phyloP scores from a whole-genome alignment of 2,888 invertebrate species.

The Mimumesa dahlbomi region DNA sequence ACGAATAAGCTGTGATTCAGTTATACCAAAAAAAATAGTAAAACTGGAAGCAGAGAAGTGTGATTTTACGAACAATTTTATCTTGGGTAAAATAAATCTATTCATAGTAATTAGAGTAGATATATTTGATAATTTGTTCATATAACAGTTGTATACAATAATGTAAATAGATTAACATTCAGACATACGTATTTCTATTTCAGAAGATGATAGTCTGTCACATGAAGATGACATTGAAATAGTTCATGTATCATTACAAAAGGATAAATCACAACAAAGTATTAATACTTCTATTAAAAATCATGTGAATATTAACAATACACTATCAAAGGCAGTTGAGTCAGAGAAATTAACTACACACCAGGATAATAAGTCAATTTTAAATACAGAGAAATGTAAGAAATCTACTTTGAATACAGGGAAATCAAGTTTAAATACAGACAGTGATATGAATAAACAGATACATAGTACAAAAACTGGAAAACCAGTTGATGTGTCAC shows the following conservation, averaged over 20 bases:
- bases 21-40: conserved; percentile 46
- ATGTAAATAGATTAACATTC: background rate
- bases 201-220: background rate
- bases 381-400: too few relatives aligned
- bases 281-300: too few relatives aligned
- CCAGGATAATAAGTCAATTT: too few relatives aligned
- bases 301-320: too few relatives aligned
- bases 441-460: background rate
- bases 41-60: conserved; percentile 22
- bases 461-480: background rate
- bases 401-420: too few relatives aligned
- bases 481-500: background rate
- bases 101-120: background rate
- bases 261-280: background rate
- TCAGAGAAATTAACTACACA: too few relatives aligned
- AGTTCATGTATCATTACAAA: conserved; percentile 33
- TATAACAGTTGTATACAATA: background rate
- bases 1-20: background rate
- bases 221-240: conserved; percentile 47
- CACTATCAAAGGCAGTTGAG: too few relatives aligned
- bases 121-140: background rate
- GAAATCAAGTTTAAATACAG: too few relatives aligned
- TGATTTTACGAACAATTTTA: background rate
- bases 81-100: background rate
- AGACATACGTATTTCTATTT: background rate